Percentiles rank a stretch among this genome's conserved stretches.
Conservation (phyloP, 2,797 vertebrate species). For the Falco rusticolus region DNA sequence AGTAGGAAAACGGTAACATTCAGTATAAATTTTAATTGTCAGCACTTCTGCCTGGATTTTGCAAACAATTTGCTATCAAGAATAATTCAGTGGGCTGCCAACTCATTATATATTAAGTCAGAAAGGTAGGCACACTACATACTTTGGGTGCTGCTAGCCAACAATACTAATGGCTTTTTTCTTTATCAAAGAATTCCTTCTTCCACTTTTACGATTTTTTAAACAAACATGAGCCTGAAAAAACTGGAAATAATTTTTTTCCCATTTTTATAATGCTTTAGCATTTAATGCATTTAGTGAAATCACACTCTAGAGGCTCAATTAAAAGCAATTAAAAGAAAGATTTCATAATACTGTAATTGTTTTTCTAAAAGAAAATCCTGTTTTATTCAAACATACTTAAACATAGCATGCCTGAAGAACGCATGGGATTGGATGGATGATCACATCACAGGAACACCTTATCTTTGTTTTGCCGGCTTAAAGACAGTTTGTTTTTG, state of each 20-base stretch:
- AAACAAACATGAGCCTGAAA: slow-evolving; percentile 38
- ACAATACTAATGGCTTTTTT: slow-evolving; percentile 60
- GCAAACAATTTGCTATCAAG: slow-evolving; percentile 42
- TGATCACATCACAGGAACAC: not conserved
- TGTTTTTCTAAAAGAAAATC: not conserved
- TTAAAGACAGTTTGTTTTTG: not conserved
- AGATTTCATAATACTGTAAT: not conserved
- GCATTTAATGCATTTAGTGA: slow-evolving; percentile 6
- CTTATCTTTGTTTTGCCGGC: not conserved
- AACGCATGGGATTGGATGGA: not conserved
- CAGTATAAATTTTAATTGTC: slow-evolving; percentile 31
- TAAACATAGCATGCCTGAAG: not conserved
- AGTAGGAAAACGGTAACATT: not conserved
- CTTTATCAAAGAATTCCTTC: slow-evolving; percentile 69
- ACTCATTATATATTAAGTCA: slow-evolving; percentile 52
- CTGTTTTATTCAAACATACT: not conserved
- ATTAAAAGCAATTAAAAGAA: slow-evolving; percentile 7
- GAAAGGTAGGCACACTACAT: slow-evolving; percentile 45
- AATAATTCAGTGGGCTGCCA: slow-evolving; percentile 53
- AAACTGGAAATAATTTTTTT: slow-evolving; percentile 21
- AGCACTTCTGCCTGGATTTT: slow-evolving; percentile 23
- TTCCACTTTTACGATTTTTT: slow-evolving; percentile 53
- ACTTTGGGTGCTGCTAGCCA: slow-evolving; percentile 50
- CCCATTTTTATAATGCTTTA: not conserved
- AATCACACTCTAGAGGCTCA: not conserved